A percentile compares a stretch with the other conserved stretches of the same genome.
These are phyloP conservation scores for Sphaerodactylus townsendi DNA, from an alignment of 2,113 vertebrate genomes.

Conservation along the genomic window DNA sequence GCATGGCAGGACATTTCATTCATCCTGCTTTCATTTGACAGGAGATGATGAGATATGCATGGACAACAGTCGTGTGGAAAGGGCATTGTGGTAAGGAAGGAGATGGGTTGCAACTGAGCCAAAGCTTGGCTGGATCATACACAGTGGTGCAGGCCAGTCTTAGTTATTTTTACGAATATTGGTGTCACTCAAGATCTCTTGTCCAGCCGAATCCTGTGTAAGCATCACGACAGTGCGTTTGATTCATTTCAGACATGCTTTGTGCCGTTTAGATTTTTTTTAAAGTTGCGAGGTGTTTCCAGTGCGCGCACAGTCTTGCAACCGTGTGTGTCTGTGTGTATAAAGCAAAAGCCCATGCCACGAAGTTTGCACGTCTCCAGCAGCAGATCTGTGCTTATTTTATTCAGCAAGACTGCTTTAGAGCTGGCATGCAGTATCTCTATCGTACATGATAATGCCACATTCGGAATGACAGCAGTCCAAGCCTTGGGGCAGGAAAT, in stretches of 20 bases:
- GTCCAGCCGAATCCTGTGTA: neutral
- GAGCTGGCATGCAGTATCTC: slow-evolving; percentile 60
- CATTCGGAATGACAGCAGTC: slow-evolving; percentile 74
- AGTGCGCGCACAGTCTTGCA: neutral
- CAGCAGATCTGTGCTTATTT: slow-evolving; percentile 70
- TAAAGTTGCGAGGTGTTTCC: neutral
- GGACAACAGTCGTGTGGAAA: no score
- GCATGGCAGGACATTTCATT: no score
- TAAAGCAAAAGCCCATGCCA: neutral
- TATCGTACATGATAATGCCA: slow-evolving; percentile 55
- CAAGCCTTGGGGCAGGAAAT: slow-evolving; percentile 69
- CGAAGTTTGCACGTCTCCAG: slow-evolving; percentile 56
- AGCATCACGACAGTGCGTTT: neutral
- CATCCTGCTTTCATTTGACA: no score
- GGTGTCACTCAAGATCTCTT: neutral
- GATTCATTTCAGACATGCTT: neutral
- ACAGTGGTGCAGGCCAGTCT: no score
- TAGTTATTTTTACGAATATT: neutral
- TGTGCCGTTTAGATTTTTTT: neutral
- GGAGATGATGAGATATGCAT: no score
- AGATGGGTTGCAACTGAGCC: no score
- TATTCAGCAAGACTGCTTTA: slow-evolving; percentile 72
- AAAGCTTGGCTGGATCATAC: no score
- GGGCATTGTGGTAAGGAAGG: no score
- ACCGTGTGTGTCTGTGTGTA: slow-evolving; percentile 12